Evolutionary conservation across 2,888 invertebrate genomes (phyloP), one percentile per base, ranked within the genome.

Genomic region (Nezara viridula): DNA sequence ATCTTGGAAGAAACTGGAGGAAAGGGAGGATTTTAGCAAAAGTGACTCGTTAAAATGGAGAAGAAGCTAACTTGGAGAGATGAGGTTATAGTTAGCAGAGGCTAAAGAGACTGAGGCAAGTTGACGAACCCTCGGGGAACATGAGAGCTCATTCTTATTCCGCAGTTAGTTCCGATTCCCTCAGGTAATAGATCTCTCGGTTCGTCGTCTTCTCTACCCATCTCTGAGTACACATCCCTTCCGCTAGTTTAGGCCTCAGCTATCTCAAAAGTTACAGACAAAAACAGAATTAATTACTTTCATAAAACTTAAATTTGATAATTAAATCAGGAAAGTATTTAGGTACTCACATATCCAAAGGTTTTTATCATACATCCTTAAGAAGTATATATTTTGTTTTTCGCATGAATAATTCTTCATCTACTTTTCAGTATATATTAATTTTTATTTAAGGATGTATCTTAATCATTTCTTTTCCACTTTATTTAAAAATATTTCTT

Each of bases 111-210:
- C 24, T 9, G 44, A 44, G 66, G 66, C 21, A 81, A 81, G 81
- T 81, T 81, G 40, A 81, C 81, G n/a, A 77, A 81, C 81, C 81
- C 40, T 44, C 24, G 7, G 81, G 81, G 44, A 81, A 44, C 24
- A 81, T 12, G 44, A 24, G 44, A n/a, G 24, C n/a, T 81, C 81
- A 81, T 81, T 81, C 81, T 47, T 47, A 44, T 81, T 81, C 81
- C n/a, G 44, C 44, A 44, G n/a, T 81, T 81, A 81, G 81, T 81
- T 10, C 66, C 66, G 66, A 73, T 37, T 73, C 81, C 40, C 81
- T 81, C 81, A 40, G 44, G 81, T 73, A 73, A 73, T 37, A 37
- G 32, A 73, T 73, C 66, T 73, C 37, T 3, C 1, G 24, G 5
- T 55, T n/a, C 24, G 19, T 14, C 19, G 19, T 60, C 60, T 60